Evolutionary conservation across 2,797 vertebrate species (phyloP), one percentile per base, ranked within the genome.

Genomic region (Lutjanus argentimaculatus): DNA sequence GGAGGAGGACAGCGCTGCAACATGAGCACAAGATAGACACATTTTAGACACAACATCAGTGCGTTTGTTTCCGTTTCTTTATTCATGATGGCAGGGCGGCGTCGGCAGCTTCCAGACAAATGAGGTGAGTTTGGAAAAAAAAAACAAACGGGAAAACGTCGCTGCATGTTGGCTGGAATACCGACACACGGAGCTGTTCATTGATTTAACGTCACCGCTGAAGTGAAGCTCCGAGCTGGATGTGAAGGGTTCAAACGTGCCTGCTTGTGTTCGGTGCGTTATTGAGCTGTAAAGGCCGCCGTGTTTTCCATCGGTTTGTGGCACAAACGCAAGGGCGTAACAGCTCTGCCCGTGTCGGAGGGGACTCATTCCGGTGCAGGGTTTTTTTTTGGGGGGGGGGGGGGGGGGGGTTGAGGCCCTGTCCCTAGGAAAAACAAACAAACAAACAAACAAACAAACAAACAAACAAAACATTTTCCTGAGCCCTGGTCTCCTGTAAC

Each of bases 111-210:
- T 11, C 19, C 70, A 36, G 19, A 59, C 85, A 83, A 65, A 88
- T 91, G 89, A 94, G 91, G 93, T 93, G 86, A 92, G 91, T 88
- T 25, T 68, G 13, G 0, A 16, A 3, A 19, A 25, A 22, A 6
- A n/a, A 46, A 46, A 46, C 45, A 7, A 9, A 4, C 1, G 0
- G 11, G 2, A 45, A 74, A 79, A 76, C 10, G 75, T 67, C 1
- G 62, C 51, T 69, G 74, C 7, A 1, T 43, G 76, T 55, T 45
- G 19, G 67, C 64, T 8, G 67, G 77, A 72, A 85, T 72, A 57
- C 76, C 73, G 78, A 80, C 79, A 22, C 25, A n/a, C 8, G 19
- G 17, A 53, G 67, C n/a, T 21, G 19, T 10, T 79, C 88, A 69
- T 85, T 84, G 81, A 76, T 67, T 62, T 36, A 52, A 56, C 74